phyloP scores from a whole-genome alignment of 2,888 invertebrate genomes.

The Callimorpha dominula region DNA sequence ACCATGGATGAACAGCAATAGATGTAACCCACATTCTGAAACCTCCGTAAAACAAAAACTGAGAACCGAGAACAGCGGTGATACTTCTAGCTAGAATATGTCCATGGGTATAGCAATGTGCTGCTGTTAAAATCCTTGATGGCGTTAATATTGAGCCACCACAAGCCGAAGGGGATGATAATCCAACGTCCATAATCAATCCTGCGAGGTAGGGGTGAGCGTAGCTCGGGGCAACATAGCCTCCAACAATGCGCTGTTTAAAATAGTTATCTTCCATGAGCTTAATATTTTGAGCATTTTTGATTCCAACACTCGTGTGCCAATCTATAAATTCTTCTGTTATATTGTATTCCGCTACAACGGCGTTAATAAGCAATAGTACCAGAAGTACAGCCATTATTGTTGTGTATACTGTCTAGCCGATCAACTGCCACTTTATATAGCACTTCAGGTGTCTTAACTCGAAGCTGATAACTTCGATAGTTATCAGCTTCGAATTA shows the following conservation, averaged over 20 bases:
- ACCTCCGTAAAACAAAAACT: constrained; percentile 72
- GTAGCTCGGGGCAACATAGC: constrained; percentile 63
- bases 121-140: constrained; percentile 71
- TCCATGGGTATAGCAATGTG: constrained; percentile 77
- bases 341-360: constrained; percentile 35
- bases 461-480: constrained; percentile 33
- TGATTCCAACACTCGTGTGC: constrained; percentile 68
- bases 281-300: constrained; percentile 65
- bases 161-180: constrained; percentile 65
- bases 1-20: constrained; percentile 66
- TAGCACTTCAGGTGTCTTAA: constrained; percentile 25
- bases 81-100: constrained; percentile 66
- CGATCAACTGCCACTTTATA: constrained; percentile 12
- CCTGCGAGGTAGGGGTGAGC: constrained; percentile 75
- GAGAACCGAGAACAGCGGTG: constrained; percentile 71
- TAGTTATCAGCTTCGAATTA: no score
- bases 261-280: constrained; percentile 50
- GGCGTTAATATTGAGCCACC: constrained; percentile 70
- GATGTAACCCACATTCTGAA: constrained; percentile 57
- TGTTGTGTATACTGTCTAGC: constrained; percentile 11
- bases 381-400: constrained; percentile 59
- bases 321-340: constrained; percentile 58
- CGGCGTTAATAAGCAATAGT: constrained; percentile 46
- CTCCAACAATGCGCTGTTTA: constrained; percentile 67
- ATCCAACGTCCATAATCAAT: constrained; percentile 67